Evolutionary conservation across 1,140 invertebrate species (phyloP), one percentile per base, ranked within the genome.

Genomic region (Cryptotermes secundus): DNA sequence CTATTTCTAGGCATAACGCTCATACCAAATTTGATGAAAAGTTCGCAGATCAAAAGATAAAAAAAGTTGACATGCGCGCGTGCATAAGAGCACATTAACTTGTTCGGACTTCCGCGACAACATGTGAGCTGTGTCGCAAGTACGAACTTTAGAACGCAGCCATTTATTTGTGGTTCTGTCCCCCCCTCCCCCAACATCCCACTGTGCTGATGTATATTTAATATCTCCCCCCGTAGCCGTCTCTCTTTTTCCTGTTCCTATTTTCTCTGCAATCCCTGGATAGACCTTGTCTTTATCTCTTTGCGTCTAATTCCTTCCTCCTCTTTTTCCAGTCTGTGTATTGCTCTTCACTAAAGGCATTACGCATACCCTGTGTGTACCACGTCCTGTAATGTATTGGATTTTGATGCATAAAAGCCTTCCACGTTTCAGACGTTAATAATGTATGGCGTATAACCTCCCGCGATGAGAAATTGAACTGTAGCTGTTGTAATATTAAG

Each of bases 351-450:
- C 10, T 72, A 7, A 72, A 72, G 26, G 59, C 31, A 72, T 72
- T n/a, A 72, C 26, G 45, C n/a, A 31, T 72, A 72, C n/a, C 9
- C 59, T 72, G 59, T n/a, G n/a, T n/a, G n/a, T 31, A 26, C 6
- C 6, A n/a, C 26, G 59, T 72, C n/a, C 9, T 72, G 19, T 31
- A 72, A 72, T 72, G 59, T 72, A 72, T 72, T 31, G 59, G 59
- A 72, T 72, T 72, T 31, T 72, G 59, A 72, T 72, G 59, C n/a
- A 72, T 72, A 72, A 72, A 72, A 72, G 59, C 59, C 59, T 72
- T 72, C 59, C 59, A 72, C n/a, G 59, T 31, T 72, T 31, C 31
- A 72, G 26, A 72, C n/a, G 9, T 72, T 72, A 72, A 72, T 72
- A 72, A 31, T 72, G 26, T 72, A 31, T 72, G 59, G 59, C 59